These are phyloP conservation scores for Coluber constrictor DNA, from an alignment of 2,797 vertebrate species.

Conservation along the genomic window DNA sequence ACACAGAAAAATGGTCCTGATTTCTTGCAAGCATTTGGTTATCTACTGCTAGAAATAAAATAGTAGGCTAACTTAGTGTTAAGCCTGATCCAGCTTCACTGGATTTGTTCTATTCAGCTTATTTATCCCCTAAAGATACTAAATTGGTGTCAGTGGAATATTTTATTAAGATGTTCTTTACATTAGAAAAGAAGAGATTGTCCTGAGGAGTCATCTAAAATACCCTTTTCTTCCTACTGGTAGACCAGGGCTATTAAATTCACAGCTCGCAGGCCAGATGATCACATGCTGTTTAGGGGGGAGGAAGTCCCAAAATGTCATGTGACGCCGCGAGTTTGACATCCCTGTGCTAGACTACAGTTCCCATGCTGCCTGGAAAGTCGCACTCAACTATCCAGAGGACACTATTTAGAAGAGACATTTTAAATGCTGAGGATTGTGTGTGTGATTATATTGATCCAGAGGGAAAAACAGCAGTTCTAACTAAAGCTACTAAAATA, in stretches of 20 bases:
- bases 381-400: not conserved
- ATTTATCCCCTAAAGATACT: not conserved
- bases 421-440: not conserved
- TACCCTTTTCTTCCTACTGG: not conserved
- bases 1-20: not conserved
- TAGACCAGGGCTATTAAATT: not conserved
- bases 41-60: not conserved
- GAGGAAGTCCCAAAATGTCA: no score
- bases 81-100: not conserved
- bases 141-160: not conserved
- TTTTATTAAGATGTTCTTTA: not conserved
- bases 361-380: not conserved
- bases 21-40: not conserved
- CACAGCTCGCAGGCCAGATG: rapidly evolving
- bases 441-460: not conserved
- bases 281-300: no score
- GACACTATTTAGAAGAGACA: not conserved
- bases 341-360: not conserved
- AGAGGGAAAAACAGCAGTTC: not conserved
- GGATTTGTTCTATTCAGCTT: not conserved
- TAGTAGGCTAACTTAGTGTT: not conserved
- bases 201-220: not conserved
- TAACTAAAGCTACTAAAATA: not conserved
- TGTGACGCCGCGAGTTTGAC: no score
- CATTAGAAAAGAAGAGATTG: not conserved